Percentiles rank a stretch among this genome's conserved stretches.
These are phyloP conservation scores for Leptopterna dolabrata DNA, from an alignment of 2,888 invertebrate species.

Conservation along the genomic window DNA sequence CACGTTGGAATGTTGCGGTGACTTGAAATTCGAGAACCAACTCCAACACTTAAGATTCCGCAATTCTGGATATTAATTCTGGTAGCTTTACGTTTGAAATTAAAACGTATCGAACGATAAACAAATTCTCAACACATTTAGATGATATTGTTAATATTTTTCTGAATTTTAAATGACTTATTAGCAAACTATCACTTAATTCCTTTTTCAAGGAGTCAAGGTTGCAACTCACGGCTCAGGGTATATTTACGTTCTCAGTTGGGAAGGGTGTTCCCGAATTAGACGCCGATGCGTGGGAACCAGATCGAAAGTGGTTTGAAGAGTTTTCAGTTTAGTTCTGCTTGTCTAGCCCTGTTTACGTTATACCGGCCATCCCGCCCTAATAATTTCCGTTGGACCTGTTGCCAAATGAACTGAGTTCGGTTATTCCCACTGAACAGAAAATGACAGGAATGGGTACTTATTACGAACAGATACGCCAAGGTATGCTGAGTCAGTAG, in stretches of 20 bases:
- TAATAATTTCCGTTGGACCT: background rate
- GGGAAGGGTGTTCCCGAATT: background rate
- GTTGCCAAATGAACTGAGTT: background rate
- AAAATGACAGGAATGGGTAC: too few relatives aligned
- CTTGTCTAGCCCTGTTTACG: background rate
- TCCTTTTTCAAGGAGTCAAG: conserved; percentile 26
- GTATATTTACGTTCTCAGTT: background rate
- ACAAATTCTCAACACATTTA: too few relatives aligned
- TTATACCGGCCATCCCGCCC: background rate
- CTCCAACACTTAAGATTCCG: too few relatives aligned
- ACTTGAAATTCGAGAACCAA: too few relatives aligned
- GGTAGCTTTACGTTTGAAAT: too few relatives aligned
- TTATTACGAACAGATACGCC: too few relatives aligned
- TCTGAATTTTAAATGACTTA: background rate
- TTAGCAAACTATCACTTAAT: background rate
- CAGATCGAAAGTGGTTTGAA: conserved; percentile 5
- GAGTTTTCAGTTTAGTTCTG: background rate
- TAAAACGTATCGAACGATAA: too few relatives aligned
- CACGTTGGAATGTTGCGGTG: too few relatives aligned
- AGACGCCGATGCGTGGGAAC: conserved; percentile 16
- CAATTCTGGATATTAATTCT: too few relatives aligned
- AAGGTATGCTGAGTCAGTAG: too few relatives aligned
- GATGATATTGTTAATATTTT: too few relatives aligned
- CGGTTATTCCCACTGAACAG: too few relatives aligned
- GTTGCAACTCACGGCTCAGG: background rate